Evolutionary conservation across 2,113 vertebrate genomes (phyloP), one percentile per base, ranked within the genome.

Genomic region (Odobenus rosmarus): DNA sequence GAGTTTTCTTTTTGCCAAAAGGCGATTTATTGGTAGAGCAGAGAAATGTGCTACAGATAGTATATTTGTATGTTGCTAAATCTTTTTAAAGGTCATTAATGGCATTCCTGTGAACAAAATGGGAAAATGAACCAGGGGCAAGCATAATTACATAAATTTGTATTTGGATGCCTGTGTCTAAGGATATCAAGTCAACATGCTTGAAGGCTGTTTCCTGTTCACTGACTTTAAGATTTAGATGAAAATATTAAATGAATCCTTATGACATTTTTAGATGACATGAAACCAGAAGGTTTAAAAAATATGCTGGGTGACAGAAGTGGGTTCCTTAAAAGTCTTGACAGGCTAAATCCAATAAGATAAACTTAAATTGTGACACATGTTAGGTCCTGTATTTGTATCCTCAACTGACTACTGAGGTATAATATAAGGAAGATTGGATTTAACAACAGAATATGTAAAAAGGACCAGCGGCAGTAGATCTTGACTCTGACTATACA

Each of bases 121-220:
- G 61, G 51, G 57, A 46, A 93, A 86, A 51, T 96, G 93, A 94
- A 88, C 79, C 71, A 95, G 42, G 95, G 39, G 74, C 18, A 5
- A 95, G 36, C n/a, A 92, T 95, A 93, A 95, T 95, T 95, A 96
- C 96, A 74, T 80, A 93, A 96, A 96, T 95, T 67, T 91, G 39
- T 87, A 83, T 90, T 95, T 93, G 82, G 74, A 93, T 95, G 89
- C 82, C 72, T 83, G 3, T 86, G 74, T 86, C 74, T 97, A 72
- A 97, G 49, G 86, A 86, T 83, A 77, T 96, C 95, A 97, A 95
- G 53, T 49, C 12, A 51, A 87, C 64, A 69, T 64, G 61, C 82
- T 93, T 79, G 42, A 92, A 98, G 53, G 14, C 87, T 96, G 5
- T 96, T 98, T 98, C 86, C 72, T 96, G 16, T 81, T 97, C 95